These are phyloP conservation scores for Gryon sp. DNA, from an alignment of 1,140 invertebrate species.

Conservation along the genomic window DNA sequence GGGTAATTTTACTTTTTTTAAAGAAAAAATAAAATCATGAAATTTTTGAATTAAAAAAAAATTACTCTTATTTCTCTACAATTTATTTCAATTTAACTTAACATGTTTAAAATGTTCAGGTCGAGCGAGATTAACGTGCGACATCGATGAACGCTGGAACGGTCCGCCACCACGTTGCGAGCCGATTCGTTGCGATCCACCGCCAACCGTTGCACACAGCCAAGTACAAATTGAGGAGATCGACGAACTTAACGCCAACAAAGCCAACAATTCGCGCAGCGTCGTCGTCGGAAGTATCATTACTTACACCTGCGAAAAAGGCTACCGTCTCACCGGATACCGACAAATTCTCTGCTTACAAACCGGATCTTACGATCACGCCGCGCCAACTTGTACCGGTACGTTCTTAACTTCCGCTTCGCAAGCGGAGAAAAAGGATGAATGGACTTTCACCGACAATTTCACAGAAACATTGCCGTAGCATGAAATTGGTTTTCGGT, in stretches of 20 bases:
- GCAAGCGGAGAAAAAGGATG: not conserved
- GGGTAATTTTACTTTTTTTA: constrained; percentile 69
- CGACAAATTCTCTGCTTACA: constrained; percentile 85
- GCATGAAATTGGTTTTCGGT: no score
- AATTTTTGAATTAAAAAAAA: no score
- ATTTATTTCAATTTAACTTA: no score
- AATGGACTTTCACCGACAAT: no score
- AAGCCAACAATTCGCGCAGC: constrained; percentile 78
- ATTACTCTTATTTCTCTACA: no score
- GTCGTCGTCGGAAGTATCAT: constrained; percentile 85
- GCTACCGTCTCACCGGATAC: constrained; percentile 86
- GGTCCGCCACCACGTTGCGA: constrained; percentile 94
- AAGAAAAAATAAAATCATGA: constrained; percentile 1
- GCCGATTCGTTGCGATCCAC: constrained; percentile 87
- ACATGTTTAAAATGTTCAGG: constrained; percentile 76
- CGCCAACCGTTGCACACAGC: constrained; percentile 86
- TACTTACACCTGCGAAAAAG: constrained; percentile 87
- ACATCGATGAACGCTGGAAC: constrained; percentile 96
- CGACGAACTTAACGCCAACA: constrained; percentile 58
- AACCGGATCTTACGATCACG: constrained; percentile 88
- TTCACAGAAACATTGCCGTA: no score
- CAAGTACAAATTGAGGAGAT: constrained; percentile 82
- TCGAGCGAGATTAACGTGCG: constrained; percentile 90
- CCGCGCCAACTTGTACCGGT: constrained; percentile 87
- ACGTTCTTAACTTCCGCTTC: constrained; percentile 63